phyloP scores from a whole-genome alignment of 1,140 invertebrate genomes.

The Drosophila nigromelanica region DNA sequence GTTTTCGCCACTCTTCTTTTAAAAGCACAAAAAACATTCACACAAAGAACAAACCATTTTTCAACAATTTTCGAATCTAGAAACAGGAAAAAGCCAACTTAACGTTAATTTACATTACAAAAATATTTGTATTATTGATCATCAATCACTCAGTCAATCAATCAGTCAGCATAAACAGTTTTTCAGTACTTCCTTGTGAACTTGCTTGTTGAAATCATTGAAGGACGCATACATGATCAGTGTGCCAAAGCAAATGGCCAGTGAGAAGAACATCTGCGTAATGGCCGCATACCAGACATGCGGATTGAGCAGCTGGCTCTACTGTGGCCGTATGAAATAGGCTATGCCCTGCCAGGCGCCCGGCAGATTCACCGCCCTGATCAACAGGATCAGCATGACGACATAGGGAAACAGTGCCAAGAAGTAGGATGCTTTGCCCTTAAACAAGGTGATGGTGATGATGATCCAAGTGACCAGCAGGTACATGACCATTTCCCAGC shows the following conservation, averaged over 20 bases:
- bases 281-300: constrained; percentile 93
- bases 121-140: too few relatives aligned
- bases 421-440: constrained; percentile 88
- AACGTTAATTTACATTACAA: too few relatives aligned
- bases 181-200: constrained; percentile 88
- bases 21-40: too few relatives aligned
- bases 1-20: too few relatives aligned
- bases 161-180: too few relatives aligned
- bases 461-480: constrained; percentile 89
- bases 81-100: too few relatives aligned
- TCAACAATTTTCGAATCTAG: too few relatives aligned
- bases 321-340: constrained; percentile 90
- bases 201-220: constrained; percentile 91
- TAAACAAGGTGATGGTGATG: constrained; percentile 88
- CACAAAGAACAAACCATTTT: too few relatives aligned
- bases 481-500: constrained; percentile 88
- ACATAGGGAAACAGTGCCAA: constrained; percentile 91
- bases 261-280: constrained; percentile 93
- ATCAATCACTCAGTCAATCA: neutral
- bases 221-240: constrained; percentile 93
- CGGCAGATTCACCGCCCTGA: constrained; percentile 89
- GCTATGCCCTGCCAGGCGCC: constrained; percentile 90
- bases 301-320: constrained; percentile 87
- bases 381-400: constrained; percentile 88
- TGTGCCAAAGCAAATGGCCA: constrained; percentile 92